Conservation (phyloP, 2,888 invertebrate species). For the Penaeus monodon region DNA sequence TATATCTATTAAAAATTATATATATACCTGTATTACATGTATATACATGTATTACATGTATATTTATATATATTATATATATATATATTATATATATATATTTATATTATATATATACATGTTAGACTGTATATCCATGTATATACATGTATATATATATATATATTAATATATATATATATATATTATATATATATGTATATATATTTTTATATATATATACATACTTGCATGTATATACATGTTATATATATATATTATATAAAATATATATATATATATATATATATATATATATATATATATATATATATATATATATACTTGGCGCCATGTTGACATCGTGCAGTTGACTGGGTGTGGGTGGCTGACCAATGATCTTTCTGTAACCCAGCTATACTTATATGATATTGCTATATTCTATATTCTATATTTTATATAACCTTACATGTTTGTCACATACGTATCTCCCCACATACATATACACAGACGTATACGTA, state of each 20-base stretch:
- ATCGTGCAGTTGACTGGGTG: too few relatives aligned
- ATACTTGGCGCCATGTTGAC: background rate
- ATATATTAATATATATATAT: background rate
- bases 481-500: too few relatives aligned
- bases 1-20: background rate
- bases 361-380: too few relatives aligned
- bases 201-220: background rate
- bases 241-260: too few relatives aligned
- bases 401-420: background rate
- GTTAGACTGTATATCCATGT: background rate
- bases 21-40: background rate
- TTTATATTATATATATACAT: background rate
- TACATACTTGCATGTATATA: background rate
- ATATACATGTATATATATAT: background rate
- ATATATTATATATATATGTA: background rate
- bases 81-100: background rate
- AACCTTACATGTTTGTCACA: background rate
- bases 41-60: background rate
- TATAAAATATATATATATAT: too few relatives aligned
- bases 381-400: background rate
- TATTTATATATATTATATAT: background rate
- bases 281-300: conserved; percentile 2
- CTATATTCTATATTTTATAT: background rate
- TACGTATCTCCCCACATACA: background rate
- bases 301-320: background rate